Evolutionary conservation across 1,140 invertebrate species (phyloP).

Genomic region (Dendrolimus kikuchii): DNA sequence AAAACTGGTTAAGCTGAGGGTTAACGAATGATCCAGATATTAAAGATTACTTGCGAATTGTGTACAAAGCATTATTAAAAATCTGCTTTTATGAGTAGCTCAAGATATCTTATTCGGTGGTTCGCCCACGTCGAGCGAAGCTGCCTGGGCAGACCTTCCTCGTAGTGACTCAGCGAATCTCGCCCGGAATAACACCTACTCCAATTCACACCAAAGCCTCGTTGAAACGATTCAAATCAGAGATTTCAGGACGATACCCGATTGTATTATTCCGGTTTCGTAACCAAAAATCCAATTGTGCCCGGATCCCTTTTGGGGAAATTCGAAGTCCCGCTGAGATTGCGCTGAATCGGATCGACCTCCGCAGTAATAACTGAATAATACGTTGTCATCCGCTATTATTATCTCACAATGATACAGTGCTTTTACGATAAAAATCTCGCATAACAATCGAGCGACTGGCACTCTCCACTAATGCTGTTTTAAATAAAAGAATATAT

Average conservation of each 20-base stretch:
- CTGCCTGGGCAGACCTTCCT: conserved; percentile 4
- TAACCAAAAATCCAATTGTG: conserved; percentile 71
- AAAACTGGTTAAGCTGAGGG: too few relatives aligned
- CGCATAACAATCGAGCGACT: conserved; percentile 49
- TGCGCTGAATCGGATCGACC: conserved; percentile 48
- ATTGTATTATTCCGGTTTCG: conserved; percentile 69
- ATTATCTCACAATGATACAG: conserved; percentile 71
- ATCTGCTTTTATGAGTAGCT: conserved; percentile 1
- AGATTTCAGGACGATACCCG: conserved; percentile 68
- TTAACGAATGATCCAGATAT: too few relatives aligned
- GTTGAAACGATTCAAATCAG: conserved; percentile 66
- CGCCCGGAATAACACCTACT: conserved; percentile 42
- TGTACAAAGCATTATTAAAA: conserved; percentile 9
- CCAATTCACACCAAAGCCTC: conserved; percentile 59
- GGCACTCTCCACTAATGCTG: conserved; percentile 35
- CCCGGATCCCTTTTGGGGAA: conserved; percentile 57
- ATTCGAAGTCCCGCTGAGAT: conserved; percentile 65
- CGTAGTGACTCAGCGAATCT: conserved; percentile 40
- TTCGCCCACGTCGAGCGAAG: conserved; percentile 5
- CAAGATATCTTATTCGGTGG: conserved; percentile 9
- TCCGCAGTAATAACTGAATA: conserved; percentile 64
- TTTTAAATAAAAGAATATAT: conserved; percentile 64
- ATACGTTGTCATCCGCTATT: conserved; percentile 69
- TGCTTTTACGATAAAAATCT: conserved; percentile 68
- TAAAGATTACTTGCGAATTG: too few relatives aligned